Evolutionary conservation across 2,888 invertebrate species (phyloP).

Genomic region (Xiphydria camelus): DNA sequence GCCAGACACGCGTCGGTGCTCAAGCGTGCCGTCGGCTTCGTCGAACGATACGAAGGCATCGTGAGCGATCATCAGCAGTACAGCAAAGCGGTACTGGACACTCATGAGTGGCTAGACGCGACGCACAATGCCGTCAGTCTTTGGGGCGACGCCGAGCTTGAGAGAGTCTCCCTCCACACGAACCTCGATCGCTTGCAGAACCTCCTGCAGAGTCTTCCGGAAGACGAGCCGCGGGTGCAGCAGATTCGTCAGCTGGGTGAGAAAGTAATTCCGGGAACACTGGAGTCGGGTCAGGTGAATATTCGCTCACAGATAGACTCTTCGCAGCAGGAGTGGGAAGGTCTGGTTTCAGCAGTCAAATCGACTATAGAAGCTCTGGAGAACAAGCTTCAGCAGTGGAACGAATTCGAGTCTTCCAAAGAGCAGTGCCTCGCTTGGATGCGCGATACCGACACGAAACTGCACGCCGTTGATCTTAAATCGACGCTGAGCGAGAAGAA

Average conservation of each 20-base stretch:
- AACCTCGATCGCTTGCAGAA: slow-evolving; percentile 82
- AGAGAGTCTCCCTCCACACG: slow-evolving; percentile 81
- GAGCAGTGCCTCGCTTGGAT: slow-evolving; percentile 88
- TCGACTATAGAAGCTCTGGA: slow-evolving; percentile 80
- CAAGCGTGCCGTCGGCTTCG: slow-evolving; percentile 73
- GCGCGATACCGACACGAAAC: slow-evolving; percentile 81
- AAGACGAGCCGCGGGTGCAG: slow-evolving; percentile 83
- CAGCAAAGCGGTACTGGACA: slow-evolving; percentile 82
- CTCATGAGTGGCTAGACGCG: slow-evolving; percentile 85
- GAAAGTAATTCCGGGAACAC: slow-evolving; percentile 85
- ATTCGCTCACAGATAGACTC: slow-evolving; percentile 86
- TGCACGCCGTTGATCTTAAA: slow-evolving; percentile 87
- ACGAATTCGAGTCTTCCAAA: slow-evolving; percentile 84
- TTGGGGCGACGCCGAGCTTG: slow-evolving; percentile 83
- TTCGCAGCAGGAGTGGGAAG: slow-evolving; percentile 90
- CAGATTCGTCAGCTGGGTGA: slow-evolving; percentile 83
- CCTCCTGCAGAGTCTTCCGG: slow-evolving; percentile 75
- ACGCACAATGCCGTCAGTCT: slow-evolving; percentile 79
- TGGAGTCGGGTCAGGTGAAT: slow-evolving; percentile 80
- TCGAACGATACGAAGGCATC: slow-evolving; percentile 84
- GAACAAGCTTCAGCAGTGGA: slow-evolving; percentile 86
- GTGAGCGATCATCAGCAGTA: slow-evolving; percentile 89
- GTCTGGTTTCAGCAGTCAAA: slow-evolving; percentile 74
- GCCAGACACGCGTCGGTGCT: slow-evolving; percentile 74
- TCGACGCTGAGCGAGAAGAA: slow-evolving; percentile 82